A percentile compares a stretch with the other conserved stretches of the same genome.
phyloP scores from a whole-genome alignment of 2,888 invertebrate species.

The Crossocerus cetratus region DNA sequence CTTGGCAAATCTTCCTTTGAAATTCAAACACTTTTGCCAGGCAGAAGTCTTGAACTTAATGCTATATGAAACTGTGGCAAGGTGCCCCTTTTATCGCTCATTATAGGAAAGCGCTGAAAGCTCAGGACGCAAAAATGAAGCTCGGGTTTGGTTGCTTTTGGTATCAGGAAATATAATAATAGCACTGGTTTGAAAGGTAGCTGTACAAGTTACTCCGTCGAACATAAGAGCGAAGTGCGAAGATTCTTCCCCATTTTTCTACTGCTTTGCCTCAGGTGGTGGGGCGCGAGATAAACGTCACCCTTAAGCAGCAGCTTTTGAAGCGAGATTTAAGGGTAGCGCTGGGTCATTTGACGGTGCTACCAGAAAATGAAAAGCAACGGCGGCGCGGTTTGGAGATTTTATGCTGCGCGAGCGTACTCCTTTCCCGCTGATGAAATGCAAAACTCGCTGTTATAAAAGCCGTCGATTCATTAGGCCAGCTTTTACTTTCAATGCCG shows the following conservation, averaged over 20 bases:
- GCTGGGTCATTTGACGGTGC: slow-evolving; percentile 49
- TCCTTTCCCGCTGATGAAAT: slow-evolving; percentile 1
- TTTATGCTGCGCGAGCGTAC: slow-evolving; percentile 22
- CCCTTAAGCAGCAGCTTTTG: slow-evolving; percentile 56
- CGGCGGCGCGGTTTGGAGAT: slow-evolving; percentile 43
- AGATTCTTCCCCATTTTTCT: slow-evolving; percentile 58
- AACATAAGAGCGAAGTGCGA: slow-evolving; percentile 58
- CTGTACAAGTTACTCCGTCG: slow-evolving; percentile 14
- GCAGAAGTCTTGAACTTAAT: no score
- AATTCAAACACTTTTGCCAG: no score
- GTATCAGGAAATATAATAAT: slow-evolving; percentile 31
- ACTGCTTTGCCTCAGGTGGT: slow-evolving; percentile 36
- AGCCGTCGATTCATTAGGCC: neutral
- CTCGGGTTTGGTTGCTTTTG: slow-evolving; percentile 24
- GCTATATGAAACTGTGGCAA: no score
- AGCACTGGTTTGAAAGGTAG: slow-evolving; percentile 31
- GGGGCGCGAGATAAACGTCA: slow-evolving; percentile 54
- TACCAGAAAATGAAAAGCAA: slow-evolving; percentile 56
- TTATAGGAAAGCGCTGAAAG: no score
- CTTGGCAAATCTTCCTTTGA: no score
- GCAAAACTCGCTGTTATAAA: slow-evolving; percentile 16
- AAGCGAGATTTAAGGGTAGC: slow-evolving; percentile 52
- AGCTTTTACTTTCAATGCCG: neutral
- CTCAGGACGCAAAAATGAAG: no score
- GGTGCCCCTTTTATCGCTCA: neutral